Evolutionary conservation across 2,888 invertebrate genomes (phyloP).

Genomic region (Drosophila nr. perissopoda): DNA sequence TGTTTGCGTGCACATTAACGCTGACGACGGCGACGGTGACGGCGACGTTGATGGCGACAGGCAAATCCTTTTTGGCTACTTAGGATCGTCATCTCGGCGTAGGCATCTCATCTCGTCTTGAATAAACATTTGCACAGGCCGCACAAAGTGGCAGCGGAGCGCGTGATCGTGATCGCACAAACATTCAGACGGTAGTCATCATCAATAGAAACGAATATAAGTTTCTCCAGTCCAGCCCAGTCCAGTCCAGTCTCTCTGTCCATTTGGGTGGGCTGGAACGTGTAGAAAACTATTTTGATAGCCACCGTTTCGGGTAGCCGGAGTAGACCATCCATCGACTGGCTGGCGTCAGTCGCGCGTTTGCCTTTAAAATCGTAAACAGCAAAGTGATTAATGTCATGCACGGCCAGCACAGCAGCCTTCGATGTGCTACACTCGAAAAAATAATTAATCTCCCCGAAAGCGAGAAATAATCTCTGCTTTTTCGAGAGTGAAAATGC

Average conservation of each 20-base stretch:
- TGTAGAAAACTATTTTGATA: conserved; percentile 77
- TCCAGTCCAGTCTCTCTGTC: conserved; percentile 34
- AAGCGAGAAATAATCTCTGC: too few species aligned
- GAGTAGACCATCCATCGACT: conserved; percentile 5
- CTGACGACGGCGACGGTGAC: conserved; percentile 47
- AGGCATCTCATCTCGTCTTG: conserved; percentile 57
- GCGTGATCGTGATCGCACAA: conserved; percentile 78
- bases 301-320: conserved; percentile 60
- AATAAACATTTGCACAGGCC: conserved; percentile 71
- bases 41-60: conserved; percentile 50
- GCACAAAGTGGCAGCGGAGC: conserved; percentile 64
- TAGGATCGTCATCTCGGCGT: conserved; percentile 58
- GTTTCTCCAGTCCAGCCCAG: conserved; percentile 6
- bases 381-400: conserved; percentile 76
- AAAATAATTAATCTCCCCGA: background rate
- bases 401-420: conserved; percentile 29
- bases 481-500: background rate
- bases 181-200: conserved; percentile 42
- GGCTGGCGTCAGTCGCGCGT: conserved; percentile 70
- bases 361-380: conserved; percentile 50
- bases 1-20: conserved; percentile 79
- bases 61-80: conserved; percentile 77
- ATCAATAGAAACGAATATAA: conserved; percentile 9
- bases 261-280: conserved; percentile 78
- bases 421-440: conserved; percentile 14